These are phyloP conservation scores for Andrena bucephala DNA, from an alignment of 2,888 invertebrate genomes.

Conservation along the genomic window DNA sequence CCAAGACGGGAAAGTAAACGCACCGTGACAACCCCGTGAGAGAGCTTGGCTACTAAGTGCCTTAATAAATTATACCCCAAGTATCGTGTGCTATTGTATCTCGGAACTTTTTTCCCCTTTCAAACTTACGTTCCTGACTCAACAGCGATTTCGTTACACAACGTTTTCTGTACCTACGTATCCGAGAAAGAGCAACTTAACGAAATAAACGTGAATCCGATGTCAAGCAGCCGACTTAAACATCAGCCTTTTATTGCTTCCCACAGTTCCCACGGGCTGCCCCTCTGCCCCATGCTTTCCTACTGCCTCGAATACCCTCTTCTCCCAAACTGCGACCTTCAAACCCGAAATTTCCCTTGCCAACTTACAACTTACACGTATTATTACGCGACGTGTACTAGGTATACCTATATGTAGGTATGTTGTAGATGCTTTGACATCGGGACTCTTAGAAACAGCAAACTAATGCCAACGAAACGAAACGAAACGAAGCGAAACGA, in stretches of 20 bases:
- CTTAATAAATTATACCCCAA: constrained; percentile 82
- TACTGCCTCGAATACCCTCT: not conserved
- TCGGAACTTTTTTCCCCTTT: constrained; percentile 34
- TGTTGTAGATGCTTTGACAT: constrained; percentile 33
- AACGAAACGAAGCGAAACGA: constrained; percentile 54
- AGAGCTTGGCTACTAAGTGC: constrained; percentile 79
- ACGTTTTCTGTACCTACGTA: not conserved
- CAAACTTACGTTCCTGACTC: constrained; percentile 5
- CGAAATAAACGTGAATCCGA: constrained; percentile 33
- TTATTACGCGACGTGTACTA: no score
- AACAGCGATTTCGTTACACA: constrained; percentile 13
- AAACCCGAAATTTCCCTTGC: no score
- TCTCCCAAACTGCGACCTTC: no score
- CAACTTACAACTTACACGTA: not conserved
- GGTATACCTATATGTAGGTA: not conserved
- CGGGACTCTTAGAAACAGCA: constrained; percentile 62
- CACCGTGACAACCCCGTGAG: constrained; percentile 80
- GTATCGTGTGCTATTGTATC: constrained; percentile 57
- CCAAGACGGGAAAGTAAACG: constrained; percentile 80
- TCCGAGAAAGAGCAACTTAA: not conserved
- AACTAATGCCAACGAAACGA: constrained; percentile 59
- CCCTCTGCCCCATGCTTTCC: not conserved
- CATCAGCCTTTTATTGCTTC: not conserved
- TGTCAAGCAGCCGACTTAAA: constrained; percentile 4
- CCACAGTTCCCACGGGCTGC: not conserved